A percentile compares a stretch with the other conserved stretches of the same genome.
Conservation (phyloP, 2,888 invertebrate species). For the Chaetoderma sp. region DNA sequence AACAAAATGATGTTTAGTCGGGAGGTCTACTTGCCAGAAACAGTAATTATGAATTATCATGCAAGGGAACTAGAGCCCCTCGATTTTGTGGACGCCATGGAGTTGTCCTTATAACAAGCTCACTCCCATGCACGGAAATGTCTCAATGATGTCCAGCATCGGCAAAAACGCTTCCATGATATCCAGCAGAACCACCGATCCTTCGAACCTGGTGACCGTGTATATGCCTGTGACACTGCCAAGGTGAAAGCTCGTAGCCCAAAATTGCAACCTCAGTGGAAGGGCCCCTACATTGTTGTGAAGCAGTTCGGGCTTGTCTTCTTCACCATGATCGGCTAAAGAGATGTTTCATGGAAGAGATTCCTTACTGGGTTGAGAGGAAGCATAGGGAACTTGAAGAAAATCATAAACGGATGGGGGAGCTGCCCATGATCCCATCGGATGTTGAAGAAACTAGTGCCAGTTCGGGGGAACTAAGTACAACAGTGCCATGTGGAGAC, state of each 20-base stretch:
- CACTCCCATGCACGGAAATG: not conserved
- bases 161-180: not conserved
- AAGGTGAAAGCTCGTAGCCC: not conserved
- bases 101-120: not conserved
- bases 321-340: too few species aligned
- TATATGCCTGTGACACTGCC: not conserved
- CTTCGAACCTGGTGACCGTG: not conserved
- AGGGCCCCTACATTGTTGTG: not conserved
- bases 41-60: not conserved
- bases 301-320: constrained; percentile 1
- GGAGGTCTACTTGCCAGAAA: not conserved
- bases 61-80: not conserved
- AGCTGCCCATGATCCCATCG: too few species aligned
- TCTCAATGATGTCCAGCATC: not conserved
- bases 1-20: constrained; percentile 14
- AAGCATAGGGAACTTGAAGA: too few species aligned
- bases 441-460: too few species aligned
- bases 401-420: too few species aligned
- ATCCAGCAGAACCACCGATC: not conserved
- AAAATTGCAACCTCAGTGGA: not conserved
- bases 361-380: too few species aligned
- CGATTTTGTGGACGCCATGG: not conserved
- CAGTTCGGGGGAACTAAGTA: too few species aligned
- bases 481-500: too few species aligned
- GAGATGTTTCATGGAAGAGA: too few species aligned